phyloP scores from a whole-genome alignment of 1,140 invertebrate species.

The Phymastichus coffea region DNA sequence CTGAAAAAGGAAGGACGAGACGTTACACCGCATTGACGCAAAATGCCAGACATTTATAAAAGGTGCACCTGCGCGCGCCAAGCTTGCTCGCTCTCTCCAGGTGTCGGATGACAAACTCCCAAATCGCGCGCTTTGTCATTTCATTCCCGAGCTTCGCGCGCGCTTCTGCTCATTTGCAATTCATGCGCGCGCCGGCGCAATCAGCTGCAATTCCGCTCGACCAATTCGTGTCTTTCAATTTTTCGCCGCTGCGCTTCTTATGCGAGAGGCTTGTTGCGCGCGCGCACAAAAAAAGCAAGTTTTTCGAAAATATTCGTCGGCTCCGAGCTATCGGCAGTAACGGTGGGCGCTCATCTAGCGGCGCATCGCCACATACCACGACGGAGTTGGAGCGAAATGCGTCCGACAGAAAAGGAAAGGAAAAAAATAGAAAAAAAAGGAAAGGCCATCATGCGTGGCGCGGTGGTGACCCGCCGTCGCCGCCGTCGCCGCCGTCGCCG shows the following conservation, averaged over 20 bases:
- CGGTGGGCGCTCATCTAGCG: constrained; percentile 10
- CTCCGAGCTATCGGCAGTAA: too few species aligned
- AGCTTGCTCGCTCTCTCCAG: constrained; percentile 3
- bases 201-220: too few species aligned
- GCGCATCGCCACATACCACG: constrained; percentile 18
- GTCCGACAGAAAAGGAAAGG: constrained; percentile 17
- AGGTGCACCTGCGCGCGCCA: too few species aligned
- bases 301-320: too few species aligned
- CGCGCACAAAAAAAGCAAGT: too few species aligned
- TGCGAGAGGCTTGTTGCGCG: too few species aligned
- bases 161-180: constrained; percentile 14
- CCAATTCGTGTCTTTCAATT: too few species aligned
- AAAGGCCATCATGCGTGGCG: too few species aligned
- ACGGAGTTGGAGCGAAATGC: constrained; percentile 3
- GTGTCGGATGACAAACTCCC: constrained; percentile 17
- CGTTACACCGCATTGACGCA: not conserved
- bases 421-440: too few species aligned
- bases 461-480: constrained; percentile 23
- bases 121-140: constrained; percentile 22
- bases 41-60: too few species aligned
- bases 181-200: not conserved
- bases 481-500: constrained; percentile 22
- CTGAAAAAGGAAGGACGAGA: not conserved
- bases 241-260: not conserved
- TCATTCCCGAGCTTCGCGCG: not conserved